A percentile compares a stretch with the other conserved stretches of the same genome.
Evolutionary conservation across 2,113 vertebrate species (phyloP).

Genomic region (Paedocypris sp.): DNA sequence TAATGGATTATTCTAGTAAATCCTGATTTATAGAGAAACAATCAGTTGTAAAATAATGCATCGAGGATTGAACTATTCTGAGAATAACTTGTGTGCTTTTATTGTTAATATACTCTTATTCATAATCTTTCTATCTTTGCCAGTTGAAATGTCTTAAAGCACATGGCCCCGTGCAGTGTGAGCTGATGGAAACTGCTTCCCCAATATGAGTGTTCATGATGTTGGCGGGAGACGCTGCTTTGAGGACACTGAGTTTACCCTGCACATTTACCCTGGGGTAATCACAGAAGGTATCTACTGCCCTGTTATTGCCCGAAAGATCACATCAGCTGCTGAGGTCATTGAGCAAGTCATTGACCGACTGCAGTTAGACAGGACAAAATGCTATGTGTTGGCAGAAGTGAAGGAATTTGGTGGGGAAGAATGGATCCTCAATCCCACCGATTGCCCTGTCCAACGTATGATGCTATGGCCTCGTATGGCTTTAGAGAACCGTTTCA

Average conservation of each 20-base stretch:
- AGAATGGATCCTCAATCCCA: slow-evolving; percentile 97
- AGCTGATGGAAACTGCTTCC: slow-evolving; percentile 80
- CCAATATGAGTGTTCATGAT: slow-evolving; percentile 94
- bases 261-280: slow-evolving; percentile 87
- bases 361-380: slow-evolving; percentile 81
- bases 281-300: slow-evolving; percentile 95
- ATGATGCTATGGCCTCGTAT: slow-evolving; percentile 98
- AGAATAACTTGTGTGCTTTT: neutral
- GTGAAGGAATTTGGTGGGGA: slow-evolving; percentile 97
- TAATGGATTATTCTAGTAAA: too few species aligned
- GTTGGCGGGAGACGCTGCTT: slow-evolving; percentile 88
- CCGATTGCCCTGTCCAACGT: slow-evolving; percentile 89
- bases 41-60: too few species aligned
- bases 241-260: slow-evolving; percentile 84
- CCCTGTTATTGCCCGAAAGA: slow-evolving; percentile 82
- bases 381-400: slow-evolving; percentile 89
- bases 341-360: slow-evolving; percentile 81
- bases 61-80: too few species aligned
- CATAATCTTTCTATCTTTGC: slow-evolving; percentile 31
- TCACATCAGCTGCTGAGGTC: slow-evolving; percentile 86
- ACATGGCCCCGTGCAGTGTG: slow-evolving; percentile 39
- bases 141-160: slow-evolving; percentile 69
- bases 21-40: too few species aligned
- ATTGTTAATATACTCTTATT: neutral
- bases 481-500: slow-evolving; percentile 83